phyloP scores from a whole-genome alignment of 2,797 vertebrate genomes.

The Anguilla anguilla region DNA sequence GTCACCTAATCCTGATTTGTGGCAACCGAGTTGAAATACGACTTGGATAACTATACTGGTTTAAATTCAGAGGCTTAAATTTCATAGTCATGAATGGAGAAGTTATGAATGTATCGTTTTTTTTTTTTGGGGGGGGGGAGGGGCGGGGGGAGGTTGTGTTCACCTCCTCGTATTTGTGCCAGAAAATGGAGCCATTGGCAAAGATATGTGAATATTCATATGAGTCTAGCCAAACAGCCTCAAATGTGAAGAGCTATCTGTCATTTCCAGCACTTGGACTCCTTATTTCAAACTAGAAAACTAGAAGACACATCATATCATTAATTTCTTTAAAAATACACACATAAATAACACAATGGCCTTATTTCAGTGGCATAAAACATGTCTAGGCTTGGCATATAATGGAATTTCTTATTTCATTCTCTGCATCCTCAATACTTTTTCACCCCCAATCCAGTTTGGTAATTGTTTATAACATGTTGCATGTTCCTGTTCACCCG shows the following conservation, averaged over 20 bases:
- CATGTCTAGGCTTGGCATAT: background rate
- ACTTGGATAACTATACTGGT: background rate
- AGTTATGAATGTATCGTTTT: background rate
- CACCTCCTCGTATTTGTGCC: background rate
- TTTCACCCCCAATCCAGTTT: background rate
- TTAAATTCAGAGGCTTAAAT: background rate
- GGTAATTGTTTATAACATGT: background rate
- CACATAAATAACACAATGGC: background rate
- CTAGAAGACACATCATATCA: background rate
- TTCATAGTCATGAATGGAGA: background rate
- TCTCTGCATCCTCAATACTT: background rate
- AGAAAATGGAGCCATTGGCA: background rate
- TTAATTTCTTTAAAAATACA: background rate
- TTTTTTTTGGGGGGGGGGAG: background rate
- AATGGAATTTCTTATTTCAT: background rate
- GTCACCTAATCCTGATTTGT: background rate
- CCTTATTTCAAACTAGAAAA: background rate
- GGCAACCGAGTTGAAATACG: background rate
- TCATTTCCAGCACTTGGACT: background rate
- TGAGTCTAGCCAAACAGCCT: background rate
- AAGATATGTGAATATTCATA: background rate
- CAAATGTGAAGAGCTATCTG: background rate
- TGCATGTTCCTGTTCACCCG: background rate
- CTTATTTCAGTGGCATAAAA: background rate
- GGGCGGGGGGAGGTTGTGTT: background rate